Percentiles rank a stretch among this genome's conserved stretches.
Evolutionary conservation across 2,888 invertebrate genomes (phyloP).

Genomic region (Smittia sp.): DNA sequence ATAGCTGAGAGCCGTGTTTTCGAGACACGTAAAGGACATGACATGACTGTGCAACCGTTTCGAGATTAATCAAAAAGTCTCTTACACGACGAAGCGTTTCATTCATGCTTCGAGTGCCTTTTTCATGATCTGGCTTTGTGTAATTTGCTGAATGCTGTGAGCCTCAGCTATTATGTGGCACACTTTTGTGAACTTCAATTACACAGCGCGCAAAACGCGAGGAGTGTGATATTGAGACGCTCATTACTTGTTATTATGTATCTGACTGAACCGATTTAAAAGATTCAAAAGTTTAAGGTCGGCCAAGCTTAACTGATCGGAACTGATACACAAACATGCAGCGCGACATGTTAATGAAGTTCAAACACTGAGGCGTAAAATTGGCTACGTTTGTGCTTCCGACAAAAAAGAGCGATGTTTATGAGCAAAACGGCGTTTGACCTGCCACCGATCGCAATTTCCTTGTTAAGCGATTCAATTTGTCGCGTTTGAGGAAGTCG

Average conservation of each 20-base stretch:
- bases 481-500: not conserved
- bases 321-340: not conserved
- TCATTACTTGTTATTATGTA: not conserved
- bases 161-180: not conserved
- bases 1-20: not conserved
- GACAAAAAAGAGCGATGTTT: not conserved
- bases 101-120: not conserved
- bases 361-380: not conserved
- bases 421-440: not conserved
- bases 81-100: not conserved
- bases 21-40: not conserved
- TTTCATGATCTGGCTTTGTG: not conserved
- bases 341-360: not conserved
- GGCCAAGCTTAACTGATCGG: not conserved
- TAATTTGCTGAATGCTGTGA: not conserved
- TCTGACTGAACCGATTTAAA: not conserved
- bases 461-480: not conserved
- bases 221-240: constrained; percentile 10
- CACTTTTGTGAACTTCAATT: constrained; percentile 8
- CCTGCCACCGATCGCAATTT: not conserved
- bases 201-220: not conserved
- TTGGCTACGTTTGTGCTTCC: not conserved
- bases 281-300: constrained; percentile 4
- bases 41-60: not conserved
- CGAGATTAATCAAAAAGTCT: not conserved